These are phyloP conservation scores for Alviniconcha marisindica DNA, from an alignment of 1,140 invertebrate genomes.

Conservation along the genomic window DNA sequence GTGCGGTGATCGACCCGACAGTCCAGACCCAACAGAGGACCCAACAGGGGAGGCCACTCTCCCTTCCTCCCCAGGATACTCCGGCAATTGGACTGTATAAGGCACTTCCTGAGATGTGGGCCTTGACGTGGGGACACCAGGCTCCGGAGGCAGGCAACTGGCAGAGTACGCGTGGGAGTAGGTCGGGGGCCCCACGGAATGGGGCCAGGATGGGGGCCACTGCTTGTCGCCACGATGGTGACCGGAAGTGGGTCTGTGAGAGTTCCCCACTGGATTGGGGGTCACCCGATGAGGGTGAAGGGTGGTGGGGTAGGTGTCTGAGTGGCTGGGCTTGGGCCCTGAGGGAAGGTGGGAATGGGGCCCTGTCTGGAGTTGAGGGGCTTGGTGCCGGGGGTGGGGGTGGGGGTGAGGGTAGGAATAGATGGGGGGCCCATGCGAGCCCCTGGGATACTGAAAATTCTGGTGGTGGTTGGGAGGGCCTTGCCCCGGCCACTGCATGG, in stretches of 20 bases:
- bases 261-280: not conserved
- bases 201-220: not conserved
- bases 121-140: not conserved
- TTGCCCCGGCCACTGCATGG: slow-evolving; percentile 14
- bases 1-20: not conserved
- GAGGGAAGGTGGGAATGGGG: slow-evolving; percentile 2
- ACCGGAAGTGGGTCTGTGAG: not conserved
- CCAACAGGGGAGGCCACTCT: slow-evolving; percentile 17
- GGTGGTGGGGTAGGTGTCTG: not conserved
- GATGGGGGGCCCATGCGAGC: not conserved
- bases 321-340: not conserved
- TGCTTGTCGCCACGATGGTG: not conserved
- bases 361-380: not conserved
- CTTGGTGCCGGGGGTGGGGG: not conserved
- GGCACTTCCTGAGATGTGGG: slow-evolving; percentile 39
- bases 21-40: not conserved
- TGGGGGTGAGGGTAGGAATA: slow-evolving; percentile 1
- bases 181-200: not conserved
- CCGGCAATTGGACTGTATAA: not conserved
- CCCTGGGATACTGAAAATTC: not conserved
- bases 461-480: not conserved
- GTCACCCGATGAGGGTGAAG: slow-evolving; percentile 10
- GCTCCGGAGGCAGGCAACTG: slow-evolving; percentile 6
- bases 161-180: slow-evolving; percentile 11
- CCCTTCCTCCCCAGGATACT: slow-evolving; percentile 1